Base-by-base conservation (phyloP, 2,797 vertebrate genomes). In the Sciurus carolinensis region DNA sequence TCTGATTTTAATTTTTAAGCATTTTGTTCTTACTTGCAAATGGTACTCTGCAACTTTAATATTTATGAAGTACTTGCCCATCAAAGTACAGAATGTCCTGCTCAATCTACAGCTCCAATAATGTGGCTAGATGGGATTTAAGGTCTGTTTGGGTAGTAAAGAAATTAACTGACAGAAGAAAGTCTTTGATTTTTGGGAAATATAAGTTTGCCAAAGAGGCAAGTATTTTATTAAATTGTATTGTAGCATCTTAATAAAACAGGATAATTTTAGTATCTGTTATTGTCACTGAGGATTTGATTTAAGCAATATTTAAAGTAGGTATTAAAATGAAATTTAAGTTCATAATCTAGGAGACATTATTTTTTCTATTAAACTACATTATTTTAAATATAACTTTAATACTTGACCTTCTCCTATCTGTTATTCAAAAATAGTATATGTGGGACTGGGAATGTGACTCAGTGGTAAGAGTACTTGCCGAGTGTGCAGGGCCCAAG, bases 371-470 rank as follows among this genome's bases (percentile, higher is more conserved):
- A 64, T 72, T 66, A 79, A 79, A 85, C n/a, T 85, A 24, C 52
- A 42, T 94, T 62, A 80, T 88, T 95, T 91, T 88, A 79, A 59
- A 33, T 96, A 36, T 81, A 90, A 83, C 13, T 82, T 76, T 82
- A 94, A 59, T 72, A 44, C 15, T 71, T 95, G 62, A 22, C 47
- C 67, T 88, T 80, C 8, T 86, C 26, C 14, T 85, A 81, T 64
- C 26, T 17, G 52, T 84, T 79, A 22, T 92, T 90, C 90, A 69
- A 76, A 73, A 91, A 76, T 76, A 28, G 47, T 39, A 26, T 87
- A 42, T 28, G 24, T 52, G 39, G 39, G 47, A 13, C 59, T 12
- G 18, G 28, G 28, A 1, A 50, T 17, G 9, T 54, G 7, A 26
- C 14, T 33, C 36, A 33, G 9, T 62, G 39, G 28, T 64, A 44